Conservation (phyloP, 2,797 vertebrate genomes). For the Gallinago nigripennis region DNA sequence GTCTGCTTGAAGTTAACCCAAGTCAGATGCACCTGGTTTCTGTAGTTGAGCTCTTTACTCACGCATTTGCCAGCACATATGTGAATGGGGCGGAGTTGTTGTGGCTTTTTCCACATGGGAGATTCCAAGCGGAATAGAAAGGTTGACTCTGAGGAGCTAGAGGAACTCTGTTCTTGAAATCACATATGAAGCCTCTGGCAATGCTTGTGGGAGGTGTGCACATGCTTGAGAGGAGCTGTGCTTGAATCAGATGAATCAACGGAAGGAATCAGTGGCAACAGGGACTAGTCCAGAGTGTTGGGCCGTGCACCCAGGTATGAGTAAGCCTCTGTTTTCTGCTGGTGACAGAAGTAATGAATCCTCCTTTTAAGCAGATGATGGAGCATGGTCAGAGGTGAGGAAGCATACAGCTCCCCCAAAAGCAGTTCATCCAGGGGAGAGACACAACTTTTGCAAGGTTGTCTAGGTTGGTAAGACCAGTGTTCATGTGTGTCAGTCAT, state of each 20-base stretch:
- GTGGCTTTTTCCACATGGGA: neutral
- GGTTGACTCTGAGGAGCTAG: neutral
- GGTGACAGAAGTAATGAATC: neutral
- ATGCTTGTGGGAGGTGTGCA: neutral
- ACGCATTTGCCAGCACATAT: neutral
- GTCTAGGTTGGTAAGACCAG: neutral
- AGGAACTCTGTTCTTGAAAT: neutral
- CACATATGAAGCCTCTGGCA: neutral
- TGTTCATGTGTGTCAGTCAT: accelerated
- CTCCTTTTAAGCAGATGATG: neutral
- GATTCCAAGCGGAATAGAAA: neutral
- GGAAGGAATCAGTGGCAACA: neutral
- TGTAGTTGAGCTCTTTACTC: neutral
- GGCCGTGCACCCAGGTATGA: neutral
- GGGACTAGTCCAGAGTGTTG: accelerated
- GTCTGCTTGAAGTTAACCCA: neutral
- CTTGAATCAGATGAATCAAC: no score
- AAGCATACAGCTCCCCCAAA: neutral
- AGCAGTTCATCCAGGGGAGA: neutral
- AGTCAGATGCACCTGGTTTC: neutral
- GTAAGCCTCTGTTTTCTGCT: neutral
- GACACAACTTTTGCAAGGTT: neutral
- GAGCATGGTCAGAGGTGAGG: neutral
- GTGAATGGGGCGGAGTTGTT: accelerated
- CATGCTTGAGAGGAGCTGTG: accelerated